phyloP scores from a whole-genome alignment of 1,140 invertebrate genomes.

The Drosophila pseudoananassae region DNA sequence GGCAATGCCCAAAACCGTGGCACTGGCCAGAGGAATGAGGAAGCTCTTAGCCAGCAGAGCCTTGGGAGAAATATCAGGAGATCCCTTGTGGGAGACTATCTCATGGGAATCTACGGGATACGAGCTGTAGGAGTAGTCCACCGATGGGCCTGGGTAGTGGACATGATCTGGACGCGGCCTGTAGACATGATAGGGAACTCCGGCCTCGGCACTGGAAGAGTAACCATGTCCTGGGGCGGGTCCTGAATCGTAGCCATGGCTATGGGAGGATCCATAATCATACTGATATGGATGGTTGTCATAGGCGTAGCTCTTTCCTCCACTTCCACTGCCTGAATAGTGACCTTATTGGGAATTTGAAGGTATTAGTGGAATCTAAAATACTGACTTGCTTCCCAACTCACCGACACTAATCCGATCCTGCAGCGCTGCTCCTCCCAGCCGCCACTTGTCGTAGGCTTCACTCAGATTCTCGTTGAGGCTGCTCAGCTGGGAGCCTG shows the following conservation, averaged over 20 bases:
- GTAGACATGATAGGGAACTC: conserved; percentile 72
- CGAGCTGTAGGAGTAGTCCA: conserved; percentile 64
- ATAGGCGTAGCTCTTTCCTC: conserved; percentile 52
- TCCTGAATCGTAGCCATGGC: conserved; percentile 52
- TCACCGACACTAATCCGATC: conserved; percentile 78
- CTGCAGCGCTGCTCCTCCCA: conserved; percentile 32
- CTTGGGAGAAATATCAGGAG: conserved; percentile 66
- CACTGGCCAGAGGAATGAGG: conserved; percentile 89
- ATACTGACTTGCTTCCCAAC: conserved; percentile 7
- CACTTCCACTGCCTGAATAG: conserved; percentile 33
- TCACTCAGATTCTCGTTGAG: conserved; percentile 64
- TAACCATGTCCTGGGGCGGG: conserved; percentile 30
- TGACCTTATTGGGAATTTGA: conserved; percentile 35
- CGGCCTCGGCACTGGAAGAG: conserved; percentile 51
- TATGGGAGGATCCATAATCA: conserved; percentile 48
- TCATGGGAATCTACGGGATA: conserved; percentile 62
- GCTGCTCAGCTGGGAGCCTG: conserved; percentile 25
- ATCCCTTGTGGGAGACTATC: conserved; percentile 64
- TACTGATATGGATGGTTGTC: conserved; percentile 50
- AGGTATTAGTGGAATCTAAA: neutral
- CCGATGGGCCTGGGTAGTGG: conserved; percentile 54
- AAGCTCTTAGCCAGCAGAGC: conserved; percentile 86
- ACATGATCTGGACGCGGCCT: conserved; percentile 47
- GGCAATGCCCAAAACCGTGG: conserved; percentile 91
- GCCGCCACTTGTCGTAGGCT: conserved; percentile 68